phyloP scores from a whole-genome alignment of 2,888 invertebrate genomes.

The Diplolepis rosae region DNA sequence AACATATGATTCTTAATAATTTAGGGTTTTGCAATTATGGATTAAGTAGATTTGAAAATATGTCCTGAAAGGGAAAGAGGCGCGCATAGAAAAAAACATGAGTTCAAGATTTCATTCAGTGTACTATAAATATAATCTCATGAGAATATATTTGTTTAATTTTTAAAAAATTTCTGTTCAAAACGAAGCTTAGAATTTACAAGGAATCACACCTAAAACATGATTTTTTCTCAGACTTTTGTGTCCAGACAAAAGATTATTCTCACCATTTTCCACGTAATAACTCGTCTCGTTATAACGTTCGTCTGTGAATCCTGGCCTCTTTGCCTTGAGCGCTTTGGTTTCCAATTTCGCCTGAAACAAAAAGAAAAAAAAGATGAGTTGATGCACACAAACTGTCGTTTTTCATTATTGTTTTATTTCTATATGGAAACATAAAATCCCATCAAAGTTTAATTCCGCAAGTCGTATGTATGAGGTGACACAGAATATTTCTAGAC shows the following conservation, averaged over 20 bases:
- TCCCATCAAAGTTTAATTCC: not conserved
- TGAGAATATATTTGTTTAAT: too few species aligned
- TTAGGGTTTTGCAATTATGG: too few species aligned
- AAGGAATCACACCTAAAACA: too few species aligned
- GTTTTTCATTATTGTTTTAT: slow-evolving; percentile 3
- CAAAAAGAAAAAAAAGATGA: slow-evolving; percentile 64
- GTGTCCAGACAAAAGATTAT: slow-evolving; percentile 31
- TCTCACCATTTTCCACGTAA: slow-evolving; percentile 95
- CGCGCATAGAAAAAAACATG: too few species aligned
- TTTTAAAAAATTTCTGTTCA: too few species aligned
- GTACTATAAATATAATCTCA: too few species aligned
- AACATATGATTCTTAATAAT: too few species aligned
- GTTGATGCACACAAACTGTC: not conserved
- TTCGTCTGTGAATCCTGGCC: slow-evolving; percentile 94
- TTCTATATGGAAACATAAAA: not conserved
- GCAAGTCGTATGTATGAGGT: not conserved
- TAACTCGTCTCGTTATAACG: slow-evolving; percentile 96
- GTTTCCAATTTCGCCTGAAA: slow-evolving; percentile 93
- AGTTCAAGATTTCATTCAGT: too few species aligned
- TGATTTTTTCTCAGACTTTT: too few species aligned
- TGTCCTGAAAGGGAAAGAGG: too few species aligned
- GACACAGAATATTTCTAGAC: not conserved
- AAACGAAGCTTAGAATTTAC: too few species aligned
- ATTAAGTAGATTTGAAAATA: too few species aligned
- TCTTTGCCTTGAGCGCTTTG: slow-evolving; percentile 91